Percentiles rank a stretch among this genome's conserved stretches.
phyloP scores from a whole-genome alignment of 2,888 invertebrate species.

The Elegia similella region DNA sequence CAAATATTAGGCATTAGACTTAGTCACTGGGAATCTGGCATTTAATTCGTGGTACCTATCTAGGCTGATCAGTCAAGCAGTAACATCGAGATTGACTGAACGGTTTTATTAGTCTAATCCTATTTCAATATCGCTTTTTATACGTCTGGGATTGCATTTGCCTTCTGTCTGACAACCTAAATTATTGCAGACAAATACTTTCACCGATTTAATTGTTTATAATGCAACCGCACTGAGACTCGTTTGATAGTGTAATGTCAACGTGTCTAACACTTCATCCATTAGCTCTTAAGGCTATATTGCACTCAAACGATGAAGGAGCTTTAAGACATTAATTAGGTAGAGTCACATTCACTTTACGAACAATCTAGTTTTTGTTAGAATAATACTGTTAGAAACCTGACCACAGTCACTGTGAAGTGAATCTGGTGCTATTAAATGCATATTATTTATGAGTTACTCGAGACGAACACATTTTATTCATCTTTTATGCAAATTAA shows the following conservation, averaged over 20 bases:
- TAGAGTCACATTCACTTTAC: neutral
- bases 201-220: constrained; percentile 68
- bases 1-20: constrained; percentile 33
- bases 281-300: constrained; percentile 40
- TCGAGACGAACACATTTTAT: too few relatives aligned
- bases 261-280: constrained; percentile 61
- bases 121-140: constrained; percentile 73
- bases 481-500: too few relatives aligned
- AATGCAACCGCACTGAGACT: constrained; percentile 51
- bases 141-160: constrained; percentile 50
- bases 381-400: neutral
- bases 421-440: neutral
- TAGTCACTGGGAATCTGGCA: constrained; percentile 78
- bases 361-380: neutral
- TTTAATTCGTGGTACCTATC: constrained; percentile 68
- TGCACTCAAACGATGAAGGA: constrained; percentile 1
- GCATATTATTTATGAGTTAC: neutral
- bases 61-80: constrained; percentile 73
- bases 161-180: constrained; percentile 53
- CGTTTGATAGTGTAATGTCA: constrained; percentile 68
- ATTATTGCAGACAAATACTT: constrained; percentile 57
- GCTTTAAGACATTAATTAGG: neutral
- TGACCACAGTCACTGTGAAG: neutral
- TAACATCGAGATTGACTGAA: constrained; percentile 75
- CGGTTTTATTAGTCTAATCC: constrained; percentile 75